Evolutionary conservation across 2,113 vertebrate species (phyloP), one percentile per base, ranked within the genome.

Genomic region (Eptesicus fuscus): DNA sequence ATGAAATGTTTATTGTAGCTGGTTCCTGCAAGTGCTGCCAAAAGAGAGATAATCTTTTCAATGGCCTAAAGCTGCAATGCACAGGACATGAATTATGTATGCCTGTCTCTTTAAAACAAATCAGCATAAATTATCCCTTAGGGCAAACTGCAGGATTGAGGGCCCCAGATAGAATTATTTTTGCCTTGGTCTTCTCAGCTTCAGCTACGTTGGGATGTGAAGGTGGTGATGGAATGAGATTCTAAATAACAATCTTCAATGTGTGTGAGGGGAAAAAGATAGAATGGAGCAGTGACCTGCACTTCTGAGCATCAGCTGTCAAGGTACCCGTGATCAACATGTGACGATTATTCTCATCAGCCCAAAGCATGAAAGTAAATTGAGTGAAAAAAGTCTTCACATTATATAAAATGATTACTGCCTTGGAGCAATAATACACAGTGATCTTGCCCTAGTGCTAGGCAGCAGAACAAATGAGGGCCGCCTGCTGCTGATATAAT

Each of bases 391-490:
- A 98, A 98, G 96, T 96, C 84, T 80, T 98, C 96, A 14, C 95
- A 95, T 98, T 98, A 98, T 96, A 95, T 98, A 97, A 98, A 98
- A 98, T 98, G 95, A 98, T 98, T 98, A 94, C 97, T 98, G 98
- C 98, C 98, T 98, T 97, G 98, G 95, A 98, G 98, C 97, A 74
- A 97, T 97, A 97, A 98, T 98, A 98, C 98, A 98, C 95, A 98
- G 92, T 95, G 96, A 96, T 97, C 96, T 97, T 65, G 40, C 96
- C 95, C 93, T 86, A 35, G 84, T 96, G 88, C 96, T 97, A 97
- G 97, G 83, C 96, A 97, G 97, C 84, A 97, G 94, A 98, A 98
- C 94, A 97, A 97, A 98, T 97, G 96, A 98, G 76, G 61, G 80
- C 88, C 96, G 97, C 92, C 96, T 96, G 92, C 96, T 98, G 95